Evolutionary conservation across 2,888 invertebrate genomes (phyloP), one percentile per base, ranked within the genome.

Genomic region (Elmis aenea): DNA sequence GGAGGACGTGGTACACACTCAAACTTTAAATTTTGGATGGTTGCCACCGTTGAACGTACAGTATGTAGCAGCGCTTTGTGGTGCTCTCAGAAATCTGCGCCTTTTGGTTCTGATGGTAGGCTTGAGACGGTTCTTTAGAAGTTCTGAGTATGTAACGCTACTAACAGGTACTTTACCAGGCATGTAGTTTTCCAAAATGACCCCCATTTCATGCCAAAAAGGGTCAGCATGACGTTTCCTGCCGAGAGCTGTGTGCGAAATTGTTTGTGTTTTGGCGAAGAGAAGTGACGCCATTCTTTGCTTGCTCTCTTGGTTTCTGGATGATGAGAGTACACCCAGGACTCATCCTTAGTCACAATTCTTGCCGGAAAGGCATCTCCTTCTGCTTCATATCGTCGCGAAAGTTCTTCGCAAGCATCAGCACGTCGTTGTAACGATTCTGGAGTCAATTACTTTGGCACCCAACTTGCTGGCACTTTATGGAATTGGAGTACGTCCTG

Each of bases 61-160:
- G 9, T 9, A n/a, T n/a, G n/a, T 23, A 9, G 23, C n/a, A n/a
- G 4, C 23, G 23, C 23, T n/a, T 23, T 23, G 23, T 5, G 9
- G n/a, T 23, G 23, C 23, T 23, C n/a, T n/a, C n/a, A n/a, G n/a
- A n/a, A n/a, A n/a, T n/a, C n/a, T n/a, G n/a, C n/a, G n/a, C n/a
- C n/a, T n/a, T n/a, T n/a, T n/a, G n/a, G n/a, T n/a, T n/a, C n/a
- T n/a, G n/a, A n/a, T n/a, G n/a, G n/a, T n/a, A n/a, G n/a, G 23
- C n/a, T 23, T 23, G 5, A 23, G 23, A 23, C 23, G 23, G 23
- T 23, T 23, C 23, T 23, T 23, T 23, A 23, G 23, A n/a, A n/a
- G n/a, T n/a, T n/a, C n/a, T n/a, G n/a, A n/a, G n/a, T n/a, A n/a
- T n/a, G n/a, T n/a, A n/a, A n/a, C n/a, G n/a, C n/a, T n/a, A n/a